These are phyloP conservation scores for Oncorhynchus tshawytscha DNA, from an alignment of 2,113 vertebrate species.

Conservation along the genomic window DNA sequence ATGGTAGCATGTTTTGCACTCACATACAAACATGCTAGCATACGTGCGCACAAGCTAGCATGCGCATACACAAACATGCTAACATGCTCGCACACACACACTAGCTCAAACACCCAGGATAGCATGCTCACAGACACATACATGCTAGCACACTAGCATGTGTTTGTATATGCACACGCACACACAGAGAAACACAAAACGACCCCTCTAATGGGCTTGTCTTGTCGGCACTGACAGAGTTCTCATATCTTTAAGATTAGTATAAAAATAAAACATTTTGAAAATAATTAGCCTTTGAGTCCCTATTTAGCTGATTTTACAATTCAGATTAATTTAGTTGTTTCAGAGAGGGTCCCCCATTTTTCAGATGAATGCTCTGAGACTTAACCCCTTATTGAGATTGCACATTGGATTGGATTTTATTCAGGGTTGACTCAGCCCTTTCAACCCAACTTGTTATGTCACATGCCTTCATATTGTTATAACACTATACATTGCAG, in stretches of 20 bases:
- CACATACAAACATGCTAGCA: background rate
- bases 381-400: background rate
- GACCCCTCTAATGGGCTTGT: background rate
- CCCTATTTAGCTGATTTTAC: slow-evolving; percentile 27
- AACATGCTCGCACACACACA: background rate
- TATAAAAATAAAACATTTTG: background rate
- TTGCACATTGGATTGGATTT: background rate
- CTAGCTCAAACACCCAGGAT: background rate
- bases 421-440: background rate
- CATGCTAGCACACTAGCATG: background rate
- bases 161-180: background rate
- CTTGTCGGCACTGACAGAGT: background rate
- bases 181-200: background rate
- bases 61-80: background rate
- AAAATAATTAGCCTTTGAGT: slow-evolving; percentile 48
- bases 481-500: background rate
- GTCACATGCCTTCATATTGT: background rate
- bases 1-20: background rate
- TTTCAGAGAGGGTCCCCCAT: background rate
- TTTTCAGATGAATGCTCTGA: background rate
- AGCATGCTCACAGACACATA: background rate
- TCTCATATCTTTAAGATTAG: slow-evolving; percentile 3
- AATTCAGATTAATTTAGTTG: slow-evolving; percentile 1
- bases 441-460: no score
- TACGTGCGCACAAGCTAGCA: background rate